phyloP scores from a whole-genome alignment of 2,888 invertebrate genomes.

The Chloroclysta siterata region DNA sequence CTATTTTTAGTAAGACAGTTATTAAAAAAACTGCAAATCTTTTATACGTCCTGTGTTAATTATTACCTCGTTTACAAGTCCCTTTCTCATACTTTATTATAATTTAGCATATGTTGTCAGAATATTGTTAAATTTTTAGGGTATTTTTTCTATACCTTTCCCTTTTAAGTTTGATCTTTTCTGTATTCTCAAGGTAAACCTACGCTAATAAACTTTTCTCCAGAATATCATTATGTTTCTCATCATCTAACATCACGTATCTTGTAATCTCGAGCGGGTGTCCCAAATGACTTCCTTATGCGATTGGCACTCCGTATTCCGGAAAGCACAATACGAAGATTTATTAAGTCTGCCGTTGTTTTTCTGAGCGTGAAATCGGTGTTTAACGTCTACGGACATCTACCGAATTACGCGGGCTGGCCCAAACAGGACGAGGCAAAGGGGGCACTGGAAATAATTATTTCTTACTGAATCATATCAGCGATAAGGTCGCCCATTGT shows the following conservation, averaged over 20 bases:
- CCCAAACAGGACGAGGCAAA: conserved; percentile 20
- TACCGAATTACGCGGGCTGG: conserved; percentile 65
- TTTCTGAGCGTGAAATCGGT: conserved; percentile 65
- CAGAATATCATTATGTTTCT: background rate
- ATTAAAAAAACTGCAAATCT: too few relatives aligned
- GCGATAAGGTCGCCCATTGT: too few relatives aligned
- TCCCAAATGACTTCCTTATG: conserved; percentile 65
- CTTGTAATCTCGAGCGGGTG: conserved; percentile 60
- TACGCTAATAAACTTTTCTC: background rate
- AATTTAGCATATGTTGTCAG: too few relatives aligned
- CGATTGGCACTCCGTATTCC: conserved; percentile 63
- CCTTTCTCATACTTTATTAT: too few relatives aligned
- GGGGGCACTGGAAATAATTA: background rate
- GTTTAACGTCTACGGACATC: conserved; percentile 60
- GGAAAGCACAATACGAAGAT: conserved; percentile 68
- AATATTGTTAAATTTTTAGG: too few relatives aligned
- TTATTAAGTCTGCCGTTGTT: conserved; percentile 72
- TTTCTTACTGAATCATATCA: background rate
- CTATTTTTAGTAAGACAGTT: too few relatives aligned
- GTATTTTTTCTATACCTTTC: too few relatives aligned
- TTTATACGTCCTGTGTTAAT: too few relatives aligned
- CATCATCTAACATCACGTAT: background rate
- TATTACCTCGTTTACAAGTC: too few relatives aligned
- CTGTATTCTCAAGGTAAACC: too few relatives aligned
- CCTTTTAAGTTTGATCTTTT: too few relatives aligned